These are phyloP conservation scores for Ochotona curzoniae DNA, from an alignment of 2,113 vertebrate genomes.

Conservation along the genomic window DNA sequence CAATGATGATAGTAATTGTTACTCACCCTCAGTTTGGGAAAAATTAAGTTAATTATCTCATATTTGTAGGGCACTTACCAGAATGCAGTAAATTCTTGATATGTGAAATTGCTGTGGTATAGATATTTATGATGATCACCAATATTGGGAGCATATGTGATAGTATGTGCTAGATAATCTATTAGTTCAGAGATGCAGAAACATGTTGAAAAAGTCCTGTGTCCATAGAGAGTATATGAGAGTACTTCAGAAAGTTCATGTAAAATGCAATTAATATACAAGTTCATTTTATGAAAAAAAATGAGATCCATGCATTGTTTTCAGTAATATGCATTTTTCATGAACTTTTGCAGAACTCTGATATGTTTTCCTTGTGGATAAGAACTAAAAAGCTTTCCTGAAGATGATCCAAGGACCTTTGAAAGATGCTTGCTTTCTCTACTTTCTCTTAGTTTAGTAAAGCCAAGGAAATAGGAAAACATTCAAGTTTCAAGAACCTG, in stretches of 20 bases:
- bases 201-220: slow-evolving; percentile 12
- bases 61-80: neutral
- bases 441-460: slow-evolving; percentile 11
- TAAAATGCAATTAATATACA: no score
- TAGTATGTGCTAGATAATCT: neutral
- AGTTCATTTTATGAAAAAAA: no score
- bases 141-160: neutral
- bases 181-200: neutral
- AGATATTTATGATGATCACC: neutral
- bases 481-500: slow-evolving; percentile 2
- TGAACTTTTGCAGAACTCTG: no score
- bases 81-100: neutral
- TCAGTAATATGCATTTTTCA: no score
- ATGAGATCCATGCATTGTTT: no score
- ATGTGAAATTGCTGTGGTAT: neutral
- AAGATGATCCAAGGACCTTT: neutral
- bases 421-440: neutral
- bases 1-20: slow-evolving; percentile 7
- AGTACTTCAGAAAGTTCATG: no score
- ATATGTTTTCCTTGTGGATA: neutral
- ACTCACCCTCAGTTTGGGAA: neutral
- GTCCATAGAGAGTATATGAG: neutral
- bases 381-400: slow-evolving; percentile 2
- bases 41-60: slow-evolving; percentile 6
- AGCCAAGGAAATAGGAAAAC: slow-evolving; percentile 24